Evolutionary conservation across 2,113 vertebrate genomes (phyloP).

Genomic region (Cyprinus carpio): DNA sequence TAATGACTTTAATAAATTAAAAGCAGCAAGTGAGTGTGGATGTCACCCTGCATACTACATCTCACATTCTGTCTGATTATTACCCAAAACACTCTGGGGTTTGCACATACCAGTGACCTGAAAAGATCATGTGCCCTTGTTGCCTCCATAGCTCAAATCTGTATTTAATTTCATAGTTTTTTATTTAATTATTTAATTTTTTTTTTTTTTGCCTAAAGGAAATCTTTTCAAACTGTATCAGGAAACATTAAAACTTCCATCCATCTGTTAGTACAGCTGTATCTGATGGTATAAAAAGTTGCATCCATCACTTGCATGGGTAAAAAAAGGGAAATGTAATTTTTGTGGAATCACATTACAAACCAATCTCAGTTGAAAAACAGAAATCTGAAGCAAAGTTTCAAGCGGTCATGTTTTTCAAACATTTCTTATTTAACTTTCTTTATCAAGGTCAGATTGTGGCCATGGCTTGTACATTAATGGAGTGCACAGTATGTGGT

Average conservation of each 20-base stretch:
- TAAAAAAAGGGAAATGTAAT: not conserved
- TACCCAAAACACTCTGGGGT: not conserved
- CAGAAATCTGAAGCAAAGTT: not conserved
- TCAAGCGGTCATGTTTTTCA: not conserved
- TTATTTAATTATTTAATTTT: not conserved
- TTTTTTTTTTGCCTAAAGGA: not conserved
- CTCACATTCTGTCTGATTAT: not conserved
- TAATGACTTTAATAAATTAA: not conserved
- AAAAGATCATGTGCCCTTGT: not conserved
- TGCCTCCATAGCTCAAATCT: not conserved
- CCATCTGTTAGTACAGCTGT: not conserved
- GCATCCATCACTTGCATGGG: conserved; percentile 1
- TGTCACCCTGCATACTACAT: not conserved
- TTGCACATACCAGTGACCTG: not conserved
- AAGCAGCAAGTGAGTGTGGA: not conserved
- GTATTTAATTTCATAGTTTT: not conserved
- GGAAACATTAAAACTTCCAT: not conserved
- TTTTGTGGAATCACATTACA: not conserved
- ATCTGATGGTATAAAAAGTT: not conserved
- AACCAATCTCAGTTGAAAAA: not conserved
- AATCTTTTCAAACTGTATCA: not conserved
- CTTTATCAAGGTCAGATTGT: not conserved
- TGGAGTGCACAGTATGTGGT: not conserved
- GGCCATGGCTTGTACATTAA: not conserved
- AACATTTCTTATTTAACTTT: not conserved